Evolutionary conservation across 2,888 invertebrate genomes (phyloP), one percentile per base, ranked within the genome.

Genomic region (Drosophila stalkeri): DNA sequence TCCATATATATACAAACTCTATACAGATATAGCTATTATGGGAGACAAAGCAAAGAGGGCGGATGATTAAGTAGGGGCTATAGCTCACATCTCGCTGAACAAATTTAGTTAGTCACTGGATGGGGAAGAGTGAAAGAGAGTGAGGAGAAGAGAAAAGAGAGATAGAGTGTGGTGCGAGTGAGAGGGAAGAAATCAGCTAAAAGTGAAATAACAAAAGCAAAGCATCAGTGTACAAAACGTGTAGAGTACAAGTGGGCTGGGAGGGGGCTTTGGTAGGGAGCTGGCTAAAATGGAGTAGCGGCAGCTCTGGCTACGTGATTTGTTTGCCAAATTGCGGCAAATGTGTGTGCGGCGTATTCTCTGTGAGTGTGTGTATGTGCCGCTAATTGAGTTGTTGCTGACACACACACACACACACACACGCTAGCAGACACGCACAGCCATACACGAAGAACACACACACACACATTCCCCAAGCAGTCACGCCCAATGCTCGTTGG

Each of bases 281-380:
- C 41, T 43, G 43, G 44, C 11, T 18, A 31, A 27, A 16, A 31
- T 49, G 31, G n/a, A n/a, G 49, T 31, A n/a, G 49, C 49, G 62
- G 67, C 75, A 74, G 75, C 71, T 72, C 27, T 31, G 31, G 31
- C 72, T 86, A 86, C 86, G 86, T 86, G 86, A 86, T 86, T 86
- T 86, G 86, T 82, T 88, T 88, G 83, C 83, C 79, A 81, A 86
- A 86, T 83, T 82, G 82, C 72, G 86, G 86, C 82, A 80, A 80
- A 75, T 81, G 80, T 79, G 66, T 79, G 69, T 31, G 44, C 70
- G 35, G 59, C n/a, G 59, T 72, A 61, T 59, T 37, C 37, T 37
- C 14, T 37, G 41, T 61, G 54, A 23, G 43, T 70, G 35, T 64
- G 46, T 61, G 64, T 63, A 64, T 75, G 64, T 76, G 74, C 57